These are phyloP conservation scores for Pelodytes ibericus DNA, from an alignment of 2,797 vertebrate species.

Conservation along the genomic window DNA sequence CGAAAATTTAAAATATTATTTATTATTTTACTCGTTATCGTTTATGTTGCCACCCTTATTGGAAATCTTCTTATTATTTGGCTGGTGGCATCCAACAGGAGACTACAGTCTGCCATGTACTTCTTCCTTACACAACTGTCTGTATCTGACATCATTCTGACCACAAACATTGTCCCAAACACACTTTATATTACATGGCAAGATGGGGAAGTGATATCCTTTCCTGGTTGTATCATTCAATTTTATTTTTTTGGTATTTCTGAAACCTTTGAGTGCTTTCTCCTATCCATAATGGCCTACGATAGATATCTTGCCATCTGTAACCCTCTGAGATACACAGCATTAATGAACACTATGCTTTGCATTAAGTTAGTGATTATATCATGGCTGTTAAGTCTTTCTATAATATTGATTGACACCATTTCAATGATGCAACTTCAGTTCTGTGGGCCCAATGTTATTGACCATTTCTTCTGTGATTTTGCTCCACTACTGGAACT, in stretches of 20 bases:
- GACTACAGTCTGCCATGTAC: conserved; percentile 6
- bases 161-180: conserved; percentile 1
- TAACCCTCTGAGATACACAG: neutral
- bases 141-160: neutral
- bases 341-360: neutral
- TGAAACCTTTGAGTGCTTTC: neutral
- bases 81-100: neutral
- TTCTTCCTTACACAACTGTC: conserved; percentile 20
- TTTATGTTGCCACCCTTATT: neutral
- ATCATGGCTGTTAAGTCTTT: conserved; percentile 56
- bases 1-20: neutral
- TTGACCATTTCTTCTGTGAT: conserved; percentile 47
- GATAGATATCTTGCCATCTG: conserved; percentile 16
- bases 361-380: conserved; percentile 51
- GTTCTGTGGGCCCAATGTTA: conserved; percentile 33
- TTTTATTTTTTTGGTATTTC: conserved; percentile 2
- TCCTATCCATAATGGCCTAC: conserved; percentile 10
- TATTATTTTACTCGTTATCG: neutral
- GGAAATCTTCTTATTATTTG: neutral
- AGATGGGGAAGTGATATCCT: neutral
- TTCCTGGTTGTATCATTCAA: neutral
- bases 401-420: conserved; percentile 56
- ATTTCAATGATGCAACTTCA: conserved; percentile 34
- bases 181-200: neutral
- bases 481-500: conserved; percentile 16